Conservation (phyloP, 2,113 vertebrate genomes). For the Grammomys dolichurus region DNA sequence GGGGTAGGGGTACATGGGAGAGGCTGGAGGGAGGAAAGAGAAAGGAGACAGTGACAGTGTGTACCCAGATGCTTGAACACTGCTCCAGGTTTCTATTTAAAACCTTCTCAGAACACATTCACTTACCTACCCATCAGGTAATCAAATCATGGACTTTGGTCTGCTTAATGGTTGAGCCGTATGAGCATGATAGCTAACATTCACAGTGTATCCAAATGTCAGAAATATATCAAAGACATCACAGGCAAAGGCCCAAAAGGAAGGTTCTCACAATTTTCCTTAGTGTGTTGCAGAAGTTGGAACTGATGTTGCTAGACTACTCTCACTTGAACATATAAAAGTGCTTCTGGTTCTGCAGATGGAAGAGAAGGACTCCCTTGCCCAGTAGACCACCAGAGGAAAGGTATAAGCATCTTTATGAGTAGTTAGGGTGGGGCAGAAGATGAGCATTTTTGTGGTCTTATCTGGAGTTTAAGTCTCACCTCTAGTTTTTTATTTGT, state of each 20-base stretch:
- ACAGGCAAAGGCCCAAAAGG: neutral
- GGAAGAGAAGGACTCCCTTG: neutral
- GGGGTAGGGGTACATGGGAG: neutral
- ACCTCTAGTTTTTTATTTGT: neutral
- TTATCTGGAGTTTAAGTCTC: neutral
- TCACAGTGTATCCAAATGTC: neutral
- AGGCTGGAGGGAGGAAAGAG: neutral
- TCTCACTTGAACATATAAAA: neutral
- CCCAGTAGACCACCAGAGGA: neutral
- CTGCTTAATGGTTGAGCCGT: neutral
- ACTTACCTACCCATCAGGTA: neutral
- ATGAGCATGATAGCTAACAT: neutral
- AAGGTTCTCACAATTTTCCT: neutral
- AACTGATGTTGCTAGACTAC: neutral
- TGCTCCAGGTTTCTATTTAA: neutral
- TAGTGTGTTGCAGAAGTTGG: neutral
- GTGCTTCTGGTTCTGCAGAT: neutral
- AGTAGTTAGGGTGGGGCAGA: neutral
- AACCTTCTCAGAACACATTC: neutral
- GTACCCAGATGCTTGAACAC: neutral
- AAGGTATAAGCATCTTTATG: neutral
- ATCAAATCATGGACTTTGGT: neutral
- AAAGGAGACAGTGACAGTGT: neutral
- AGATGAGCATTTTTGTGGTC: neutral
- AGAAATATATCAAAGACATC: neutral